Conservation (phyloP, 2,113 vertebrate genomes). For the Cochlearius cochlearius region DNA sequence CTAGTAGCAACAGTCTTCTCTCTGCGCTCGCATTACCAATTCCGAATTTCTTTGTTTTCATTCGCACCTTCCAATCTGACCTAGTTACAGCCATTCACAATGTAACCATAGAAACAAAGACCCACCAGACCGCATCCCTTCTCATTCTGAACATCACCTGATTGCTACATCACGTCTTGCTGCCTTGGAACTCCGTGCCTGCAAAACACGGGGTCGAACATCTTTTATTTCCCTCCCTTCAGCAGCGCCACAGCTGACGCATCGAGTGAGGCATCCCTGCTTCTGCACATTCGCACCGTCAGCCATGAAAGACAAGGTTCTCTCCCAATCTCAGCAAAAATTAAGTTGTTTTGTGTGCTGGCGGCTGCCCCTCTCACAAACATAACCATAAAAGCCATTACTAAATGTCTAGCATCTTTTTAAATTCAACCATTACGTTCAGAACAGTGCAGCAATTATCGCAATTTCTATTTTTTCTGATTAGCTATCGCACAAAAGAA, state of each 20-base stretch:
- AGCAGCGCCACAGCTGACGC: background rate
- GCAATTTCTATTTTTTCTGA: background rate
- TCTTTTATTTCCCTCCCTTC: background rate
- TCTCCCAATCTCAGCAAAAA: background rate
- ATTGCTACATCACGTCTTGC: background rate
- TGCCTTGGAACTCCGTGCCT: background rate
- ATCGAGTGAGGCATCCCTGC: background rate
- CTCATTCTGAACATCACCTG: background rate
- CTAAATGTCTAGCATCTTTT: background rate
- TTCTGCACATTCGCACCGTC: accelerated
- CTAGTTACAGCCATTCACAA: conserved; percentile 8
- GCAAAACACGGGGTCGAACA: accelerated
- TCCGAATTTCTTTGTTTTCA: background rate
- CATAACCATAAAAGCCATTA: background rate
- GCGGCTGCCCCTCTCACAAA: background rate
- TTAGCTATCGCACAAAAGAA: background rate
- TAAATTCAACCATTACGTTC: background rate
- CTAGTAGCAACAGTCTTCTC: background rate
- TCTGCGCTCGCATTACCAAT: background rate
- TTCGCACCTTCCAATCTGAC: conserved; percentile 39
- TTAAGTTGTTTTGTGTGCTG: background rate
- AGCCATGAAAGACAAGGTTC: background rate
- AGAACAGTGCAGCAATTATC: background rate
- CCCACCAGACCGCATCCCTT: background rate
- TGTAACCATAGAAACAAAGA: conserved; percentile 55